Base-by-base conservation (phyloP, 2,113 vertebrate genomes). In the Austrofundulus limnaeus region DNA sequence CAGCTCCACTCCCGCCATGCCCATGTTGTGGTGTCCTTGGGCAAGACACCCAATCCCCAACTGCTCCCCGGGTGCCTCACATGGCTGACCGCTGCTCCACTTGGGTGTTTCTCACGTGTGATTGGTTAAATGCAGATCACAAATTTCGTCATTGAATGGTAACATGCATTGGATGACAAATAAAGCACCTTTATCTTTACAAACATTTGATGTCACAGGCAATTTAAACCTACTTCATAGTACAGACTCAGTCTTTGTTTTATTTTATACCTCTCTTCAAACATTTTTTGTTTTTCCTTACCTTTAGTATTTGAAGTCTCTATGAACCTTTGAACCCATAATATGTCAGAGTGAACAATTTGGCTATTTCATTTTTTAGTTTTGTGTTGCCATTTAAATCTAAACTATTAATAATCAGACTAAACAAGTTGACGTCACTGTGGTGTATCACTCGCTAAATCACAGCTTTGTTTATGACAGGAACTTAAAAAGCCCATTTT, bases 331-430 rank as follows among this genome's bases (percentile, higher is more conserved):
- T 8, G 15, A 43, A 17, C 42, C 42, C 17, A 17, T 2, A n/a
- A 43, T 17, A n/a, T 31, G n/a, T 61, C 42, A 13, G 20, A 37
- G 2, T 23, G 5, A 46, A 49, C 21, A 39, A 10, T 3, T 23
- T 43, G 16, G 4, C 1, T 20, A 15, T 25, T 65, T 42, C 5
- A 17, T 34, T 14, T 39, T 50, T 59, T n/a, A 14, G 15, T 62
- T 15, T 42, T 17, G 59, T 24, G 61, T 37, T 38, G n/a, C 48
- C 28, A 20, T 49, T 34, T 56, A 15, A 55, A 37, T 25, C n/a
- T 39, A 11, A 61, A 24, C 13, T 13, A 5, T 43, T 34, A 56
- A 38, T 23, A 62, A 47, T 19, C 46, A 24, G 45, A 58, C 23
- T 3, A 51, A 48, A 38, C n/a, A n/a, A 37, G 8, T 63, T 31